phyloP scores from a whole-genome alignment of 2,888 invertebrate species.

The Acleris cristana region DNA sequence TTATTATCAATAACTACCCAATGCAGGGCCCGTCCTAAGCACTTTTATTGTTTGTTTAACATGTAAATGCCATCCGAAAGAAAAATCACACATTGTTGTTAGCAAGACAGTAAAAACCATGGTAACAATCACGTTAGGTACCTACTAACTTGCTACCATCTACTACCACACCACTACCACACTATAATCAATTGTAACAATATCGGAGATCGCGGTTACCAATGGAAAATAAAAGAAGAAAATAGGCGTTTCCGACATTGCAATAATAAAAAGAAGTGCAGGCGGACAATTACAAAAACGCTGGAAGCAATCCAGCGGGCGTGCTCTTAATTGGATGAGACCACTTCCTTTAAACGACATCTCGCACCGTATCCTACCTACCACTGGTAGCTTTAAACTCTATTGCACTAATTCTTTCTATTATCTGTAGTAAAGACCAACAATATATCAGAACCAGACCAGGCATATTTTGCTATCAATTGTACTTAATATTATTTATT shows the following conservation, averaged over 20 bases:
- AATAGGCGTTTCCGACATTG: constrained; percentile 52
- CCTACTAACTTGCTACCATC: not conserved
- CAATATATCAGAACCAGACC: too few relatives aligned
- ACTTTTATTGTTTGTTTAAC: too few relatives aligned
- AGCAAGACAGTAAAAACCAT: too few relatives aligned
- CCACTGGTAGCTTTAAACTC: constrained; percentile 8
- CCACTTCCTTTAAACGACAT: constrained; percentile 79
- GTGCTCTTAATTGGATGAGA: constrained; percentile 81
- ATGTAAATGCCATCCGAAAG: too few relatives aligned
- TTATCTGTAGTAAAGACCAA: too few relatives aligned
- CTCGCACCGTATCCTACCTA: constrained; percentile 40
- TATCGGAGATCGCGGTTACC: constrained; percentile 5
- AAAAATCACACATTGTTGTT: too few relatives aligned
- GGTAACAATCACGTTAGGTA: too few relatives aligned
- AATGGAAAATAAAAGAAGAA: constrained; percentile 51
- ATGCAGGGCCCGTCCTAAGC: too few relatives aligned
- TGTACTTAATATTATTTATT: too few relatives aligned
- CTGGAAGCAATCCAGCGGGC: constrained; percentile 77
- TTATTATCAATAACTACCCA: too few relatives aligned
- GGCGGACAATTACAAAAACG: constrained; percentile 75
- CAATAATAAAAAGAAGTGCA: constrained; percentile 62
- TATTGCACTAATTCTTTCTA: constrained; percentile 2
- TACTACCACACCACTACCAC: not conserved
- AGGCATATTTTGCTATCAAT: too few relatives aligned
- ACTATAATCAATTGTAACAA: not conserved